These are phyloP conservation scores for Sus cebifrons DNA, from an alignment of 2,797 vertebrate genomes.

Conservation along the genomic window DNA sequence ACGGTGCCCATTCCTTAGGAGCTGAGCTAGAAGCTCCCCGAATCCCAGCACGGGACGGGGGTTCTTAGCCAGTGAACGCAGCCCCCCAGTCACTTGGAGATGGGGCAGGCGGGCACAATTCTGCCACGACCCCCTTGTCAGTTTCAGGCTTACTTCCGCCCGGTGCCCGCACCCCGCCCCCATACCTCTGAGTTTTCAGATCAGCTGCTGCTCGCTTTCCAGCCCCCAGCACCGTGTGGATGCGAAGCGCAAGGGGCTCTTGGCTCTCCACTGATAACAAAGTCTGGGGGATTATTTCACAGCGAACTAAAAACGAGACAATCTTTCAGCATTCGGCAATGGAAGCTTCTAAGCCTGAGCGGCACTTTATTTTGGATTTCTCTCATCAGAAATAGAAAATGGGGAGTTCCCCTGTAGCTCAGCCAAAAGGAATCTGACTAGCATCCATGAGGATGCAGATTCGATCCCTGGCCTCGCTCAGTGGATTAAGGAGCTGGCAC, in stretches of 20 bases:
- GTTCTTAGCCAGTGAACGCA: neutral
- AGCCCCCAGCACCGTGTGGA: too few species aligned
- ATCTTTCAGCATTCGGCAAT: slow-evolving; percentile 77
- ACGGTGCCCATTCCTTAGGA: neutral
- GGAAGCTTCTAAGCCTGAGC: slow-evolving; percentile 79
- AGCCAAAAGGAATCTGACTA: too few species aligned
- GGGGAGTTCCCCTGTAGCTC: neutral
- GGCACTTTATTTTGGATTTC: slow-evolving; percentile 75
- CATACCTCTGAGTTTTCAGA: neutral
- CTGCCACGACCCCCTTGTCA: too few species aligned
- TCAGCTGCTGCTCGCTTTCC: neutral
- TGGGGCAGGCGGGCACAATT: fast-evolving
- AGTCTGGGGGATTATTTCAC: neutral
- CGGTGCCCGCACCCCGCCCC: too few species aligned
- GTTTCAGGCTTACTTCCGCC: neutral
- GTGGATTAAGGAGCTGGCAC: too few species aligned
- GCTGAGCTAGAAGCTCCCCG: neutral
- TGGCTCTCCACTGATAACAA: neutral
- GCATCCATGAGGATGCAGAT: too few species aligned
- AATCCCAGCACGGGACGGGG: neutral
- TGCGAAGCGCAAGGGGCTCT: fast-evolving
- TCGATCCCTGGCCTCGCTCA: too few species aligned
- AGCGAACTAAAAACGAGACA: slow-evolving; percentile 71
- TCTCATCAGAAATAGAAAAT: slow-evolving; percentile 87
- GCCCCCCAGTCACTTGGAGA: neutral